These are phyloP conservation scores for Camponotus pennsylvanicus DNA, from an alignment of 1,140 invertebrate genomes.

Conservation along the genomic window DNA sequence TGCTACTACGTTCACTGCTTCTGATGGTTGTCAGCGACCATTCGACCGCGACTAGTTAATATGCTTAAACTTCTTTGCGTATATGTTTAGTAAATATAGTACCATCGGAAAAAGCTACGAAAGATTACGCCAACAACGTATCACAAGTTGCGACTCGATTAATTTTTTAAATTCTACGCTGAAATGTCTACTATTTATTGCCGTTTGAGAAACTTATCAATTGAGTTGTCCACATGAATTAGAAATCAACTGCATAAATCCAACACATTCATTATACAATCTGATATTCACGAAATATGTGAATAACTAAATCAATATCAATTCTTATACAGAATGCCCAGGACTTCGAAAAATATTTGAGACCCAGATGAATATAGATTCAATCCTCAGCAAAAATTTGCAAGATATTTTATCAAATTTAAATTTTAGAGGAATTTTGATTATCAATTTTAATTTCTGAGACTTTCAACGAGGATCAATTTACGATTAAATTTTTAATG, in stretches of 20 bases:
- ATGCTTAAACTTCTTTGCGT: neutral
- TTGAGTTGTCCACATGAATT: neutral
- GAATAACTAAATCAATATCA: neutral
- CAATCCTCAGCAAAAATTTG: neutral
- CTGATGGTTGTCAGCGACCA: slow-evolving; percentile 50
- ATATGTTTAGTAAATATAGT: slow-evolving; percentile 41
- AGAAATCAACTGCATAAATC: neutral
- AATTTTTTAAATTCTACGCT: slow-evolving; percentile 6
- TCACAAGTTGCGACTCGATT: slow-evolving; percentile 16
- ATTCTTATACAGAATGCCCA: slow-evolving; percentile 11
- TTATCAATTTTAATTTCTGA: neutral
- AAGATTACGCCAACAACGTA: slow-evolving; percentile 20
- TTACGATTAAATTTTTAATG: neutral
- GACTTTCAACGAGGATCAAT: neutral
- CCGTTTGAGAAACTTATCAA: slow-evolving; percentile 57
- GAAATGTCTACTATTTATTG: slow-evolving; percentile 52
- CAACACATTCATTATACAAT: neutral
- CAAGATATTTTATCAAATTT: neutral
- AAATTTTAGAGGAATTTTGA: neutral
- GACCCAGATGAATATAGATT: neutral
- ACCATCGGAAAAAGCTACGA: slow-evolving; percentile 41
- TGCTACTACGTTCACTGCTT: slow-evolving; percentile 61
- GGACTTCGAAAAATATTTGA: neutral
- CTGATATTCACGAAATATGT: neutral
- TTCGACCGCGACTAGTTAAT: slow-evolving; percentile 43